phyloP scores from a whole-genome alignment of 2,113 vertebrate species.

The Cricetomys ansorgei region DNA sequence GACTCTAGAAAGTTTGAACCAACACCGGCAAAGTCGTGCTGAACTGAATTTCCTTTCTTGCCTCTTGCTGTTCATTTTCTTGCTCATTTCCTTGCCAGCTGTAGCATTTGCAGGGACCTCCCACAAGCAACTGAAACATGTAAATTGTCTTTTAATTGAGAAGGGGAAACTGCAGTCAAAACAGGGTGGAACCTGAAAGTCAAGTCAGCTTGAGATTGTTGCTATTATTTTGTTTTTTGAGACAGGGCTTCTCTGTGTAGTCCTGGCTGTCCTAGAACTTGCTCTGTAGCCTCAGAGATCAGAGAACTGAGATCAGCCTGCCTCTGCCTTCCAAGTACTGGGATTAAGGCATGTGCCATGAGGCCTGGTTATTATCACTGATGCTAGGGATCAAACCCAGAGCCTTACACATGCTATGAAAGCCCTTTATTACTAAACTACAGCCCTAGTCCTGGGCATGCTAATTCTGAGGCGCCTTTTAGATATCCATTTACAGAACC shows the following conservation, averaged over 20 bases:
- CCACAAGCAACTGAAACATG: not conserved
- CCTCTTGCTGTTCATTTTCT: not conserved
- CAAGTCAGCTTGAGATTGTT: not conserved
- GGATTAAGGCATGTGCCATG: not conserved
- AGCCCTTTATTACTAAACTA: not conserved
- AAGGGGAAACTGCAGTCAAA: not conserved
- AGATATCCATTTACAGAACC: not conserved
- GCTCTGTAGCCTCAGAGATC: not conserved
- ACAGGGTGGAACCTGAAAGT: not conserved
- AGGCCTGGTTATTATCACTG: not conserved
- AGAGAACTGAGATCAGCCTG: too few relatives aligned
- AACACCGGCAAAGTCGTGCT: not conserved
- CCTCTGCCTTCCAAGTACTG: not conserved
- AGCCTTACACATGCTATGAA: not conserved
- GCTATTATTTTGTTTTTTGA: not conserved
- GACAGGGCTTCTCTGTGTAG: not conserved
- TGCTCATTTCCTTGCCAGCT: not conserved
- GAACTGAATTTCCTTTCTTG: not conserved
- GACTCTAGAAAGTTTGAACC: not conserved
- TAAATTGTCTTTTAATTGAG: not conserved
- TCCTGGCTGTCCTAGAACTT: not conserved
- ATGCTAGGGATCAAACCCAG: not conserved
- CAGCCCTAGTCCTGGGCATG: not conserved
- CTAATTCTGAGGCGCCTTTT: not conserved
- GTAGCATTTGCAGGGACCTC: not conserved